phyloP scores from a whole-genome alignment of 1,140 invertebrate genomes.

The Belonocnema kinseyi region DNA sequence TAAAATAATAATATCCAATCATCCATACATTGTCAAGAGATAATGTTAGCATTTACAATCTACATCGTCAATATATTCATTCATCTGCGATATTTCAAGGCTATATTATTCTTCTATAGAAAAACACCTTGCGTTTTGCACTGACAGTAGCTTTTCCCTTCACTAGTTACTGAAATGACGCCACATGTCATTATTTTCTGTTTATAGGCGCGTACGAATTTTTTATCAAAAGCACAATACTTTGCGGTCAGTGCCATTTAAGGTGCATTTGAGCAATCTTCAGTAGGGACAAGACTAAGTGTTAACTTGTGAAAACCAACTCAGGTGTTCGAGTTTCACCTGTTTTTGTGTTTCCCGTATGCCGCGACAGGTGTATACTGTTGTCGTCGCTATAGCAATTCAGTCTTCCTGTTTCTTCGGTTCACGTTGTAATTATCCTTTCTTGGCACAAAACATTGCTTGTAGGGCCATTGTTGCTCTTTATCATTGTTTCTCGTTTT shows the following conservation, averaged over 20 bases:
- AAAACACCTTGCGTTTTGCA: too few species aligned
- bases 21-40: too few species aligned
- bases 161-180: neutral
- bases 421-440: slow-evolving; percentile 31
- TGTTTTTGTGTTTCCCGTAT: slow-evolving; percentile 74
- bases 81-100: too few species aligned
- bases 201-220: neutral
- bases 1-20: too few species aligned
- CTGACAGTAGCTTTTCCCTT: too few species aligned
- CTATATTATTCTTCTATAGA: too few species aligned
- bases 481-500: slow-evolving; percentile 32
- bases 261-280: slow-evolving; percentile 42
- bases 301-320: slow-evolving; percentile 63
- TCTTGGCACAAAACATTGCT: slow-evolving; percentile 8
- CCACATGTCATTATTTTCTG: slow-evolving; percentile 14
- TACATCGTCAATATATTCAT: too few species aligned
- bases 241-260: slow-evolving; percentile 35
- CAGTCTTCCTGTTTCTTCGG: slow-evolving; percentile 41
- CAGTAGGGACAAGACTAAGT: slow-evolving; percentile 47
- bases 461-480: slow-evolving; percentile 1
- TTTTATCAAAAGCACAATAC: slow-evolving; percentile 7
- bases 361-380: slow-evolving; percentile 63
- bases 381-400: slow-evolving; percentile 37
- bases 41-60: too few species aligned
- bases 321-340: slow-evolving; percentile 68